Conservation (phyloP, 2,888 invertebrate genomes). For the Caenorhabditis sp. region DNA sequence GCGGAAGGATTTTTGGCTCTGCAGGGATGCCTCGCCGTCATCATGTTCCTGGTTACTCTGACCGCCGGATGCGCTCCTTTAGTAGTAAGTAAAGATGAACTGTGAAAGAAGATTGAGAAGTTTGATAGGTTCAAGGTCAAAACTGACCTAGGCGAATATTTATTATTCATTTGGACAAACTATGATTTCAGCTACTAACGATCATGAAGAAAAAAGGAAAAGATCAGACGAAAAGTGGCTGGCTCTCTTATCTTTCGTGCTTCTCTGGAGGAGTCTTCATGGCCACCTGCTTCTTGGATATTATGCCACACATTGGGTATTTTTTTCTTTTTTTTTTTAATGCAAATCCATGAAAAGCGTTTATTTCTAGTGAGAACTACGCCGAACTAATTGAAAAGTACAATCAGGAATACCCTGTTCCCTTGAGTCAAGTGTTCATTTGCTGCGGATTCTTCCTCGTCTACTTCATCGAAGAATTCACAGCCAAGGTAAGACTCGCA, state of each 20-base stretch:
- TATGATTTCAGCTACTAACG: slow-evolving; percentile 36
- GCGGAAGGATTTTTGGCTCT: slow-evolving; percentile 38
- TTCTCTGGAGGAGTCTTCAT: slow-evolving; percentile 79
- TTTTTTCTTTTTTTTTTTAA: slow-evolving; percentile 18
- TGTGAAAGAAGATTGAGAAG: neutral
- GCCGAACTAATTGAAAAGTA: slow-evolving; percentile 41
- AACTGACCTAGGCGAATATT: too few species aligned
- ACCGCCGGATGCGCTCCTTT: slow-evolving; percentile 71
- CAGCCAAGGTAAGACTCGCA: slow-evolving; percentile 53
- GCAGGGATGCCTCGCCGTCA: slow-evolving; percentile 65
- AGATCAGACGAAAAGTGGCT: slow-evolving; percentile 55
- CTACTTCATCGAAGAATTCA: slow-evolving; percentile 75
- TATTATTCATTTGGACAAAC: too few species aligned
- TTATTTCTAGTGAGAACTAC: slow-evolving; percentile 69
- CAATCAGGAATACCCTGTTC: slow-evolving; percentile 60
- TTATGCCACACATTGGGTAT: slow-evolving; percentile 76
- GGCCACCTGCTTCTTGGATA: slow-evolving; percentile 77
- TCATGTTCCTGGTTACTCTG: slow-evolving; percentile 72
- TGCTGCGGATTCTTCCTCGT: slow-evolving; percentile 77
- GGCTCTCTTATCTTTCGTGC: slow-evolving; percentile 75
- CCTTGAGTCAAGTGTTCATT: slow-evolving; percentile 73
- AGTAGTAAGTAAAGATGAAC: slow-evolving; percentile 53
- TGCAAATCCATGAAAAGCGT: neutral
- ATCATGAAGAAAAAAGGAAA: slow-evolving; percentile 55
- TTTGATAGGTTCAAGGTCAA: too few species aligned